Evolutionary conservation across 2,113 vertebrate genomes (phyloP), one percentile per base, ranked within the genome.

Genomic region (Macheiramphus alcinus): DNA sequence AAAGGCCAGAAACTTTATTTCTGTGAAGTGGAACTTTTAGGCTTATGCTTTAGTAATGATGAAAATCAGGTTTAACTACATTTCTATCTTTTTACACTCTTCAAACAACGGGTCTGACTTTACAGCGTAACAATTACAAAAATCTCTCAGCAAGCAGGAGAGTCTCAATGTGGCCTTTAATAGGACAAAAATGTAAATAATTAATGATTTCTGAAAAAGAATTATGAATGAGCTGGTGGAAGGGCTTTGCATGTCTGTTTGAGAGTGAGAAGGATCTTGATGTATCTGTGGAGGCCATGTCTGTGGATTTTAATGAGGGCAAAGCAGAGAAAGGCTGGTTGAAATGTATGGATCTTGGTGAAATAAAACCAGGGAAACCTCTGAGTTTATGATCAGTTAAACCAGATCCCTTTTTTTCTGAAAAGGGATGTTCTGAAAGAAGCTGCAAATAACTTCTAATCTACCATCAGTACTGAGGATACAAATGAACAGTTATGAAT

Each of bases 51-150:
- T 68, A 86, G 78, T 88, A 90, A 92, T 83, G 88, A 55, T 74
- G 82, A 88, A 96, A 95, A 95, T 97, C 92, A 88, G 75, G 90
- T 96, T 97, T 66, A 94, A 78, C 93, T 86, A 12, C 92, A 92
- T 97, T 96, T 96, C 78, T 96, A 0, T 88, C 74, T 61, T 36
- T 79, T 96, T 86, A 43, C n/a, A 36, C 27, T 74, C 72, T 86
- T 96, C 56, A 45, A 79, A 84, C 45, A 96, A 52, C 59, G 74
- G 65, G 29, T 47, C 27, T 93, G 65, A 63, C 52, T 94, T 89
- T 81, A 72, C 47, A 75, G 89, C 10, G 16, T 63, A 96, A 71
- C 38, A 70, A 42, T 71, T 90, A 19, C 74, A 91, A 74, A 62
- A 61, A 38, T 3, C 6, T 55, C 22, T 75, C 20, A 34, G 72